Evolutionary conservation across 2,797 vertebrate species (phyloP), one percentile per base, ranked within the genome.

Genomic region (Catamblyrhynchus diadema): DNA sequence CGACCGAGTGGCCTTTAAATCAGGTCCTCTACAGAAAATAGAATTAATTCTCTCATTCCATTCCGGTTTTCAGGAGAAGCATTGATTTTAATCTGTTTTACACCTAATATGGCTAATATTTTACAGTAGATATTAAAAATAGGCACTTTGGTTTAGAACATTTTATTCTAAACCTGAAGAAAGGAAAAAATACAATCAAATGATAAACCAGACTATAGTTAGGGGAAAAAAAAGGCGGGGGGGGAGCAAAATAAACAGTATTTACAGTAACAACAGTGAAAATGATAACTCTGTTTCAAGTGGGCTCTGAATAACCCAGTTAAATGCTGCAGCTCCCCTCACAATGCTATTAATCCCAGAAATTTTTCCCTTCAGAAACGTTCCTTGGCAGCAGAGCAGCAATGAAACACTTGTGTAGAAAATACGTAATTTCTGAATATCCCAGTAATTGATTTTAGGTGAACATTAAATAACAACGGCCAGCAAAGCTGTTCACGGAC

Each of bases 211-310:
- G 27, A 82, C 4, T 28, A 48, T 11, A 74, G 14, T 30, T 37
- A 39, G 18, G 15, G 15, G 14, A 11, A 17, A 53, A 17, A 14
- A 3, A 10, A 9, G 2, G 8, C 32, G 13, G 13, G 1, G 1
- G 4, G 1, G 0, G 0, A 16, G 3, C 5, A 56, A 77, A 86
- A 37, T 17, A 22, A 65, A 15, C 3, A 27, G 24, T 10, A 79
- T 44, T n/a, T 37, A 53, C 14, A 70, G 16, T 48, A 41, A 54
- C 12, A 53, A 11, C 0, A 82, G 8, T 24, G 50, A 51, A 86
- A 86, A 86, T 47, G 27, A 45, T 16, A 81, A 44, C 14, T 65
- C 22, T 48, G 8, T 48, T 74, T 69, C n/a, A 78, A 57, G 33
- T 10, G 42, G 32, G 50, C 35, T 67, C 35, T 39, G 65, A 75